Conservation (phyloP, 2,797 vertebrate genomes). For the Okamejei kenojei region DNA sequence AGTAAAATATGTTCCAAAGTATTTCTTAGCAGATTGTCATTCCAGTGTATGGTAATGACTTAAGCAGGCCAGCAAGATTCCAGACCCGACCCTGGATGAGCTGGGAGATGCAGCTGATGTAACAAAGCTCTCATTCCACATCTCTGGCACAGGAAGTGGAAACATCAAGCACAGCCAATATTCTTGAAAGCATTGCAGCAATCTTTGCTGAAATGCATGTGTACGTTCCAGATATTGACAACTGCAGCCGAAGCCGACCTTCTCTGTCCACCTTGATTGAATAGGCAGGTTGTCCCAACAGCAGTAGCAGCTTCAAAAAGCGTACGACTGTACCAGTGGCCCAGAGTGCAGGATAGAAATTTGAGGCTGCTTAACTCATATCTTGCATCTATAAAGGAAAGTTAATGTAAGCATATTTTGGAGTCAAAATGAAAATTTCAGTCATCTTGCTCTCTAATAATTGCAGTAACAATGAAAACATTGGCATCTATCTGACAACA, state of each 20-base stretch:
- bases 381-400: not conserved
- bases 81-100: not conserved
- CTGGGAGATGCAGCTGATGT: no score
- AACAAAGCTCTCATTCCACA: not conserved
- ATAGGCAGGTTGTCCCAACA: not conserved
- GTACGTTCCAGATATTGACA: not conserved
- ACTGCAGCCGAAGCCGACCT: no score
- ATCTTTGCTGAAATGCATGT: not conserved
- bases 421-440: not conserved
- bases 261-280: not conserved
- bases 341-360: not conserved
- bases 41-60: conserved; percentile 3
- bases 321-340: not conserved
- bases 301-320: not conserved
- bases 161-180: not conserved
- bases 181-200: not conserved
- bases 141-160: not conserved
- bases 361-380: not conserved
- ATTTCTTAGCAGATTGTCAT: not conserved
- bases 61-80: not conserved
- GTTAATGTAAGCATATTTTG: not conserved
- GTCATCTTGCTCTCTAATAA: not conserved
- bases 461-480: not conserved
- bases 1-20: not conserved
- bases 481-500: no score